Evolutionary conservation across 1,140 invertebrate genomes (phyloP), one percentile per base, ranked within the genome.

Genomic region (Melipona quadrifasciata): DNA sequence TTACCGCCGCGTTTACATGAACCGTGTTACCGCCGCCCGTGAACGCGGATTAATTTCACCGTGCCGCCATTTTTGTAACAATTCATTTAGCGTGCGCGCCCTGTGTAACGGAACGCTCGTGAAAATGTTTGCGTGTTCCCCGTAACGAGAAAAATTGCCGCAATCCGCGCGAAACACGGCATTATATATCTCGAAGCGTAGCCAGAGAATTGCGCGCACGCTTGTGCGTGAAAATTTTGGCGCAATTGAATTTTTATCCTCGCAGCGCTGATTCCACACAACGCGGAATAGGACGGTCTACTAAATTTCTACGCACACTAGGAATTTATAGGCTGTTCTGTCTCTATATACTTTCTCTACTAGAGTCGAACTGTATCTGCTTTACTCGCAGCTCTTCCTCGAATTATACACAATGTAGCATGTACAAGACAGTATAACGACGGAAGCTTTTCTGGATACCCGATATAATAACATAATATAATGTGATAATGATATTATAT

Each of bases 1-100:
- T 86, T 90, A 82, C 78, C 70, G 77, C 77, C 68, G 84, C 77
- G 85, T 76, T 87, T 87, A 84, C 84, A 86, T 65, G 77, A 72
- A 70, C 73, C 72, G 86, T 67, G 80, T 86, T 86, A 82, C 78
- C 74, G 76, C 84, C 68, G 80, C 68, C 81, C 85, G 70, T 57
- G 72, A 70, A 84, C 80, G 57, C 61, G 76, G 82, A 78, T 80
- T 76, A 86, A 71, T 65, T 68, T 34, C 64, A 4, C 6, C 21
- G 64, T 53, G 34, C 34, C 8, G 11, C 34, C 12, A 76, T 76
- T 76, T 61, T 76, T n/a, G 8, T 39, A 16, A 31, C 47, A 27
- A 55, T 55, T 73, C 47, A 31, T 67, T 67, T 34, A 67, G 27
- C 31, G 64, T 31, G 16, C 16, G n/a, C 6, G 58, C 16, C 64